These are phyloP conservation scores for Drosophila watanabei DNA, from an alignment of 1,140 invertebrate species.

Conservation along the genomic window DNA sequence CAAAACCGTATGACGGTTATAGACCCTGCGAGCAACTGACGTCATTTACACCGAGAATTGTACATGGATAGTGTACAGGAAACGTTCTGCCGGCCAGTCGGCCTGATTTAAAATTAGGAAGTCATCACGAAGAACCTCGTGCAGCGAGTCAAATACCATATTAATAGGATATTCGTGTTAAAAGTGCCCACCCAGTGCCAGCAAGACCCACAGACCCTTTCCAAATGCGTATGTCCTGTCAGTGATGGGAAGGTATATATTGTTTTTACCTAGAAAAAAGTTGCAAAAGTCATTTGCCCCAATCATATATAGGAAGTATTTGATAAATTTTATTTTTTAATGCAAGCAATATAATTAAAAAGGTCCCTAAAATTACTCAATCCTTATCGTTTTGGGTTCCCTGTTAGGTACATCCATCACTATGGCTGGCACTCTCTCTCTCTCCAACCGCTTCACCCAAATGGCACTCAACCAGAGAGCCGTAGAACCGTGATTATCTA, in stretches of 20 bases:
- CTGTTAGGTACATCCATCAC: slow-evolving; percentile 15
- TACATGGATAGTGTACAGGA: slow-evolving; percentile 6
- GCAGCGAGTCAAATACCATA: slow-evolving; percentile 34
- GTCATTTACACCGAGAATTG: slow-evolving; percentile 23
- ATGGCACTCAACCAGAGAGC: slow-evolving; percentile 22
- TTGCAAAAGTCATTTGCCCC: neutral
- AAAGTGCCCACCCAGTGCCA: slow-evolving; percentile 15
- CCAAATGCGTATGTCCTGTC: slow-evolving; percentile 1
- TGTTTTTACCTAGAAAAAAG: neutral
- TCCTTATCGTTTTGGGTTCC: neutral
- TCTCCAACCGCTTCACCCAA: neutral
- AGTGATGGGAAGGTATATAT: slow-evolving; percentile 8
- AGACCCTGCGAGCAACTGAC: slow-evolving; percentile 21
- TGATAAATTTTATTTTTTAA: neutral
- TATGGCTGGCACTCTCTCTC: neutral
- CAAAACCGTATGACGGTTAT: slow-evolving; percentile 4
- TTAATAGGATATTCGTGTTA: slow-evolving; percentile 52
- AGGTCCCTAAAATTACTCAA: neutral
- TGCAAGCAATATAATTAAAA: neutral
- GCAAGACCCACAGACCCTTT: neutral
- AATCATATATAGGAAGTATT: neutral
- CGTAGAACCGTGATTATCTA: slow-evolving; percentile 49
- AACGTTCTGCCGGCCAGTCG: slow-evolving; percentile 1
- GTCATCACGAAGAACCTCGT: slow-evolving; percentile 32
- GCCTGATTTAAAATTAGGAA: slow-evolving; percentile 52